Conservation (phyloP, 2,888 invertebrate genomes). For the Octonoba sinensis region DNA sequence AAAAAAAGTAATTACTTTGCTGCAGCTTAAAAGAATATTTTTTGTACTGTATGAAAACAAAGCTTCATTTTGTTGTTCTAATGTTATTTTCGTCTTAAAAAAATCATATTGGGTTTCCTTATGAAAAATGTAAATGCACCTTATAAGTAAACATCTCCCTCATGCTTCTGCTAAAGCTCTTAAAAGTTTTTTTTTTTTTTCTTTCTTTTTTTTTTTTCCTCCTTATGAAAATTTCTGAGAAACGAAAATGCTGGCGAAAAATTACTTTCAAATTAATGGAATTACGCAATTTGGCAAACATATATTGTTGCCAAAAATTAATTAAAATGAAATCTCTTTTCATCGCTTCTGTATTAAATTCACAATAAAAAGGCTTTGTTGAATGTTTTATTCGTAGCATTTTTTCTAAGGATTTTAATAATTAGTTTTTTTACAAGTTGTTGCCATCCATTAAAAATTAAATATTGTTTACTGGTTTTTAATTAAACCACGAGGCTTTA, state of each 20-base stretch:
- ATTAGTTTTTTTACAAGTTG: slow-evolving; percentile 14
- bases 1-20: too few relatives aligned
- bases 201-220: too few relatives aligned
- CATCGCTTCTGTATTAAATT: slow-evolving; percentile 16
- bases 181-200: too few relatives aligned
- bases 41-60: too few relatives aligned
- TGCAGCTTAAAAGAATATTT: too few relatives aligned
- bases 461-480: slow-evolving; percentile 19
- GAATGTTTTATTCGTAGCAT: slow-evolving; percentile 5
- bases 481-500: slow-evolving; percentile 17
- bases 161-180: too few relatives aligned
- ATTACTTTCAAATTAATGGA: slow-evolving; percentile 15
- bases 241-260: not conserved
- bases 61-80: too few relatives aligned
- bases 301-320: slow-evolving; percentile 15
- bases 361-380: slow-evolving; percentile 14
- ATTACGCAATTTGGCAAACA: slow-evolving; percentile 12
- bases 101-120: too few relatives aligned
- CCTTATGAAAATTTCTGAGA: too few relatives aligned
- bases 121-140: too few relatives aligned
- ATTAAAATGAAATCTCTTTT: slow-evolving; percentile 13
- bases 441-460: slow-evolving; percentile 6
- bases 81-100: too few relatives aligned
- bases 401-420: slow-evolving; percentile 1
- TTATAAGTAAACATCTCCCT: too few relatives aligned